Evolutionary conservation across 2,113 vertebrate genomes (phyloP).

Genomic region (Hypanus sabinus): DNA sequence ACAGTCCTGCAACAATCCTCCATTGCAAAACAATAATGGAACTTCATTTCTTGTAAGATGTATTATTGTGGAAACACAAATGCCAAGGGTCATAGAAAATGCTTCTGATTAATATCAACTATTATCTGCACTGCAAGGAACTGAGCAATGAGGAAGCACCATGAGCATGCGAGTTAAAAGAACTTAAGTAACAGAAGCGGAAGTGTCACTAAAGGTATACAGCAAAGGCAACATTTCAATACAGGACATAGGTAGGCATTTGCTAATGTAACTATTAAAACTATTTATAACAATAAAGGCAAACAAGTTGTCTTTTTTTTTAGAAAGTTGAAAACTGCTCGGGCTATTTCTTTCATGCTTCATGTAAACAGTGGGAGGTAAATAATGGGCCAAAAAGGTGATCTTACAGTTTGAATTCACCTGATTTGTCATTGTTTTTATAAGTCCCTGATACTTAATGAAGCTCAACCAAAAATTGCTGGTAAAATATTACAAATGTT

Average conservation of each 20-base stretch:
- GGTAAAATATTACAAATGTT: not conserved
- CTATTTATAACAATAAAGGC: not conserved
- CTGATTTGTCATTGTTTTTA: not conserved
- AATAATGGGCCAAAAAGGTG: not conserved
- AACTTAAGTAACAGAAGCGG: not conserved
- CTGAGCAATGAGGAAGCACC: slow-evolving; percentile 5
- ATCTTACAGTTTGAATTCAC: not conserved
- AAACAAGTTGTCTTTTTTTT: not conserved
- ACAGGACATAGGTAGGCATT: not conserved
- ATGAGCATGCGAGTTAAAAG: not conserved
- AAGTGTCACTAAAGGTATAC: not conserved
- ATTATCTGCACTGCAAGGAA: not conserved
- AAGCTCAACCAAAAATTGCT: not conserved
- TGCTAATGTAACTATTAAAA: not conserved
- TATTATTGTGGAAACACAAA: not conserved
- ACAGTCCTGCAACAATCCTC: not conserved
- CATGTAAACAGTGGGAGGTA: not conserved
- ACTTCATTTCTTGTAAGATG: slow-evolving; percentile 6
- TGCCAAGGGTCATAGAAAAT: slow-evolving; percentile 10
- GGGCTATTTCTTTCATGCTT: not conserved
- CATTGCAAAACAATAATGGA: not conserved
- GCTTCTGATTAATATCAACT: not conserved
- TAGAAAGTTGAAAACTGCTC: not conserved
- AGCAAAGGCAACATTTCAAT: not conserved
- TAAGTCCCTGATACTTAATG: not conserved